phyloP scores from a whole-genome alignment of 2,113 vertebrate species.

The Megatriorchis doriae region DNA sequence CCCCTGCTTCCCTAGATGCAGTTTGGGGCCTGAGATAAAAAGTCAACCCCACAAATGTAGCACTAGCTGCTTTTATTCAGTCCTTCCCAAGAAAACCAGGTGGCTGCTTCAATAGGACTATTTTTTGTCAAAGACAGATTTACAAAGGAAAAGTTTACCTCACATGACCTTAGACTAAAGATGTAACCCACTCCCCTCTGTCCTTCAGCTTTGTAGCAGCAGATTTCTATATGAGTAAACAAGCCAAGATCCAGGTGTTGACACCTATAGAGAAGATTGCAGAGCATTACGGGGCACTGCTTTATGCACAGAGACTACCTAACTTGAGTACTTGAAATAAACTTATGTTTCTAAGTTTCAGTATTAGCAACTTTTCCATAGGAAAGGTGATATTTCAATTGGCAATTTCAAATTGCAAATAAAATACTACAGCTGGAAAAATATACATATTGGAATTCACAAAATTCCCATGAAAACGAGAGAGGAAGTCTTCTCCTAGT shows the following conservation, averaged over 20 bases:
- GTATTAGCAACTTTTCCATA: conserved; percentile 64
- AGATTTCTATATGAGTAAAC: neutral
- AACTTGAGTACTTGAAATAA: conserved; percentile 18
- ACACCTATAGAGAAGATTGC: neutral
- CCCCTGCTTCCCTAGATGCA: neutral
- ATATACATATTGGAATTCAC: conserved; percentile 72
- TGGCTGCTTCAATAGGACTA: neutral
- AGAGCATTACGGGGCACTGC: neutral
- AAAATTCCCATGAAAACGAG: conserved; percentile 73
- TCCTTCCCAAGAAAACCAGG: neutral
- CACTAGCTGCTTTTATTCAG: neutral
- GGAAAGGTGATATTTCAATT: conserved; percentile 70
- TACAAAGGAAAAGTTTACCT: conserved; percentile 23
- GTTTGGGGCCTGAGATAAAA: neutral
- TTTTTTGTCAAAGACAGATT: neutral
- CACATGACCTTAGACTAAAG: conserved; percentile 9
- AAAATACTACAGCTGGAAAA: conserved; percentile 76
- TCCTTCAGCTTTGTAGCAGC: neutral
- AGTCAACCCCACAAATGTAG: neutral
- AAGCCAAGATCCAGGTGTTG: neutral
- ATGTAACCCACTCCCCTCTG: neutral
- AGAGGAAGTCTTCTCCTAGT: conserved; percentile 66
- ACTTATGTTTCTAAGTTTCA: conserved; percentile 44
- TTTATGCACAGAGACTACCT: neutral
- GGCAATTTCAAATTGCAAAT: conserved; percentile 69